Conservation (phyloP, 2,797 vertebrate genomes). For the Syngnathus acus region DNA sequence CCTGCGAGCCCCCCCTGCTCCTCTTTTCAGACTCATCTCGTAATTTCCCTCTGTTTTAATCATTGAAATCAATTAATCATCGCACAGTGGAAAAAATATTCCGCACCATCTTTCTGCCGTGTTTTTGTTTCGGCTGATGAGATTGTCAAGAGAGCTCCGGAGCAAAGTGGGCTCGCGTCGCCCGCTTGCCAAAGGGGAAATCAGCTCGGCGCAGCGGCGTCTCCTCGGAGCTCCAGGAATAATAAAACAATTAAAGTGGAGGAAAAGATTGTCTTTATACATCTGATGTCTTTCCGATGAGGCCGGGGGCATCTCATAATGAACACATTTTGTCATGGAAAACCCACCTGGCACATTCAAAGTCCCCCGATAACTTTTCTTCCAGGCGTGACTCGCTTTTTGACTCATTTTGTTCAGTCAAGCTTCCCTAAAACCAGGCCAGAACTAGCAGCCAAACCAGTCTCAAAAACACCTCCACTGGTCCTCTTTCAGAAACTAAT, state of each 20-base stretch:
- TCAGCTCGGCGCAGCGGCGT: conserved; percentile 80
- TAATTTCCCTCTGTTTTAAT: conserved; percentile 96
- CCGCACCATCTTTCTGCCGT: conserved; percentile 79
- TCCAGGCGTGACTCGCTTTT: not conserved
- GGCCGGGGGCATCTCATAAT: conserved; percentile 63
- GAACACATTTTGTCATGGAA: conserved; percentile 70
- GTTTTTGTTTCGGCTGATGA: conserved; percentile 67
- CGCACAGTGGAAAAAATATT: conserved; percentile 92
- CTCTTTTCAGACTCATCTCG: conserved; percentile 90
- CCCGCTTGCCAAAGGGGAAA: conserved; percentile 85
- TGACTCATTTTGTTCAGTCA: not conserved
- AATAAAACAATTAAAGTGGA: conserved; percentile 94
- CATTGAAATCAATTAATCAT: conserved; percentile 99
- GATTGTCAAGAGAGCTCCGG: conserved; percentile 76
- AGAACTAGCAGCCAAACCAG: not conserved
- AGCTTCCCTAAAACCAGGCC: not conserved
- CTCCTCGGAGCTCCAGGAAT: conserved; percentile 76
- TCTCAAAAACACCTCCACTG: not conserved
- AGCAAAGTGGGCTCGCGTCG: conserved; percentile 80
- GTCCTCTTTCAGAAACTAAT: not conserved
- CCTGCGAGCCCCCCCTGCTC: conserved; percentile 81
- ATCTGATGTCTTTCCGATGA: conserved; percentile 83
- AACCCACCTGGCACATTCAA: conserved; percentile 25
- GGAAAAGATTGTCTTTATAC: conserved; percentile 87
- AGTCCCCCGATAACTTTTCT: not conserved